phyloP scores from a whole-genome alignment of 2,113 vertebrate genomes.

The Nyctibius bracteatus region DNA sequence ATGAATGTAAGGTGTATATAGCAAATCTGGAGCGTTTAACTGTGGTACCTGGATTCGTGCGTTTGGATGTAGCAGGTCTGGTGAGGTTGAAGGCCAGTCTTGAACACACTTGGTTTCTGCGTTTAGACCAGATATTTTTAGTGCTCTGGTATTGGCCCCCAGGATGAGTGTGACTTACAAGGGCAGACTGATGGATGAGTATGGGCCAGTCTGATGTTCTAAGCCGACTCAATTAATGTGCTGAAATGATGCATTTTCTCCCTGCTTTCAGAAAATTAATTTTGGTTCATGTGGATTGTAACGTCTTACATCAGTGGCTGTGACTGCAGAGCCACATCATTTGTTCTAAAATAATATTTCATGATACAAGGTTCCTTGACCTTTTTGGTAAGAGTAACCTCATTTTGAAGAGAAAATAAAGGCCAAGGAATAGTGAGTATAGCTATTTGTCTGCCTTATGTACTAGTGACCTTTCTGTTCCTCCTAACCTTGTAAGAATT shows the following conservation, averaged over 20 bases:
- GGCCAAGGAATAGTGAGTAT: slow-evolving; percentile 33
- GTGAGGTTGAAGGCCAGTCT: background rate
- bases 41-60: background rate
- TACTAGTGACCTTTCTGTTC: slow-evolving; percentile 15
- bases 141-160: background rate
- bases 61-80: background rate
- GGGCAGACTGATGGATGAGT: background rate
- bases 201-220: background rate
- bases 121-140: background rate
- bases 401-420: slow-evolving; percentile 53
- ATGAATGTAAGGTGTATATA: background rate
- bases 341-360: slow-evolving; percentile 44
- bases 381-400: slow-evolving; percentile 54
- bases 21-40: background rate
- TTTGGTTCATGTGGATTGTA: slow-evolving; percentile 32
- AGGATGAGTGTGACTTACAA: background rate
- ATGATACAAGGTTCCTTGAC: slow-evolving; percentile 16
- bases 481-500: background rate
- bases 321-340: slow-evolving; percentile 40
- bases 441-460: slow-evolving; percentile 24
- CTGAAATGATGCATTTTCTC: slow-evolving; percentile 45
- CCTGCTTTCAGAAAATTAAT: slow-evolving; percentile 39
- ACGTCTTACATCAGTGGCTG: slow-evolving; percentile 9
- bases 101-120: background rate
- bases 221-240: background rate